Percentiles rank a stretch among this genome's conserved stretches.
phyloP scores from a whole-genome alignment of 2,113 vertebrate species.

The Tyrannus savana region DNA sequence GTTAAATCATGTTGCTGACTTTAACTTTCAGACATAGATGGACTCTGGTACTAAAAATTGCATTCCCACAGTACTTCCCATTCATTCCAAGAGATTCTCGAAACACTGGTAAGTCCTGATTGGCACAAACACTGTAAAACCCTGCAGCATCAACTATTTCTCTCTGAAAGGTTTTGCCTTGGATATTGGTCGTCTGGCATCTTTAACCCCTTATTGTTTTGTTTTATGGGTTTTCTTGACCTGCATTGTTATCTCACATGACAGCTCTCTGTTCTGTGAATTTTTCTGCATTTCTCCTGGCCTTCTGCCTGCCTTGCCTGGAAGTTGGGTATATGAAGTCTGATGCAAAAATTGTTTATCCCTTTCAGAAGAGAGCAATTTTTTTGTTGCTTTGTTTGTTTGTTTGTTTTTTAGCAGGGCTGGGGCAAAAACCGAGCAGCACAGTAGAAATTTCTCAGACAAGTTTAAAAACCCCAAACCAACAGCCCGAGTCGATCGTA shows the following conservation, averaged over 20 bases:
- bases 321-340: not conserved
- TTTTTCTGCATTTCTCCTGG: not conserved
- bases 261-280: not conserved
- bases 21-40: not conserved
- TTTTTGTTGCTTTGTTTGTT: no score
- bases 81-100: not conserved
- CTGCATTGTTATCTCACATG: not conserved
- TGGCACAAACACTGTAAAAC: not conserved
- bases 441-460: not conserved
- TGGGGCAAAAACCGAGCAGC: not conserved
- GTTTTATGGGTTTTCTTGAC: not conserved
- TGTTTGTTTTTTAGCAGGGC: not conserved
- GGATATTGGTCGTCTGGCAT: not conserved
- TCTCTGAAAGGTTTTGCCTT: not conserved
- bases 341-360: not conserved
- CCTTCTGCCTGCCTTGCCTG: not conserved
- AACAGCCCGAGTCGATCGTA: not conserved
- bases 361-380: not conserved
- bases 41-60: not conserved
- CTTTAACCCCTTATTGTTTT: not conserved
- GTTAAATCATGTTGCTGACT: not conserved
- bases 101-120: not conserved
- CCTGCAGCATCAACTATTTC: not conserved
- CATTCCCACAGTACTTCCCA: not conserved
- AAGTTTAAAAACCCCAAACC: not conserved